phyloP scores from a whole-genome alignment of 2,797 vertebrate species.

The Notolepis coatsorum region DNA sequence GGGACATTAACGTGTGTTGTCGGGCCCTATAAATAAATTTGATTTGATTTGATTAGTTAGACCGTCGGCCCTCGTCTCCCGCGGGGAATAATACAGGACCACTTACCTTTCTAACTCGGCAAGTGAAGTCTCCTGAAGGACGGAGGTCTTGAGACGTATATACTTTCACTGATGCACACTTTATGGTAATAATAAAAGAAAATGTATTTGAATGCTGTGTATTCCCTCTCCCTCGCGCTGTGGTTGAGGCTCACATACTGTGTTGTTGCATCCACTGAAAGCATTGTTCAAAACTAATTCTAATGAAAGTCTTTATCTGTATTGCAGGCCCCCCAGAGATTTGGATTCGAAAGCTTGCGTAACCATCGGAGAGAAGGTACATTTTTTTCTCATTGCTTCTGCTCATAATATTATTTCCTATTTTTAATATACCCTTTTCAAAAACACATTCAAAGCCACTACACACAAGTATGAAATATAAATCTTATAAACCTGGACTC shows the following conservation, averaged over 20 bases:
- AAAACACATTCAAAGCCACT: constrained; percentile 2
- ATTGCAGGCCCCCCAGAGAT: constrained; percentile 91
- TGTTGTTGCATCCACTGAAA: too few relatives aligned
- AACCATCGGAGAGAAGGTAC: constrained; percentile 94
- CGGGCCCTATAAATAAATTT: too few relatives aligned
- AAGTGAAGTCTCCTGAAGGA: background rate
- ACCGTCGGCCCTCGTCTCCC: too few relatives aligned
- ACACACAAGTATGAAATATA: background rate
- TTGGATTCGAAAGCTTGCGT: constrained; percentile 96
- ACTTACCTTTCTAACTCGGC: background rate
- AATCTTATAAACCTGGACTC: background rate
- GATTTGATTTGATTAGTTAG: too few relatives aligned
- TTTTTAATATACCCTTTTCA: background rate
- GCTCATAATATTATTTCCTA: background rate
- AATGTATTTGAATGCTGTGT: too few relatives aligned
- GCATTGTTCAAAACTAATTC: too few relatives aligned
- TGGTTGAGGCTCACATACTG: too few relatives aligned
- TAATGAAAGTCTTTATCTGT: constrained; percentile 33
- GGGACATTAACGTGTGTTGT: too few relatives aligned
- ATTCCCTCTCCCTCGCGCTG: too few relatives aligned
- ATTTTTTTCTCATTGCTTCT: constrained; percentile 9
- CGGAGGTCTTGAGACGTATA: too few relatives aligned
- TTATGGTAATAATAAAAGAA: too few relatives aligned
- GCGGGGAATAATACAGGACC: background rate
- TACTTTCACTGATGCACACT: too few relatives aligned